Percentiles rank a stretch among this genome's conserved stretches.
phyloP scores from a whole-genome alignment of 2,888 invertebrate genomes.

The Leptinotarsa tumamoca region DNA sequence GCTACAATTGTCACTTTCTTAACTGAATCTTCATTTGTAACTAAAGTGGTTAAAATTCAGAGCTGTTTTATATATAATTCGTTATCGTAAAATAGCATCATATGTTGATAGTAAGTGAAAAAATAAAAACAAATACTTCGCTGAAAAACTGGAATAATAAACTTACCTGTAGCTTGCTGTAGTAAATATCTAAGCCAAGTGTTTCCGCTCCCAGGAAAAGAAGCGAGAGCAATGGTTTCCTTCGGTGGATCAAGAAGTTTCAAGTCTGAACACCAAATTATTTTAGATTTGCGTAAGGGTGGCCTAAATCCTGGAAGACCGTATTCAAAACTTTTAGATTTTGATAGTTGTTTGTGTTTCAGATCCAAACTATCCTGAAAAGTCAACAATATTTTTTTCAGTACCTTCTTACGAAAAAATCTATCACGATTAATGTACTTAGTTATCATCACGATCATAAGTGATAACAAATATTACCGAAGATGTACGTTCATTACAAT shows the following conservation, averaged over 20 bases:
- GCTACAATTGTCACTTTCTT: too few relatives aligned
- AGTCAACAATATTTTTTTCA: not conserved
- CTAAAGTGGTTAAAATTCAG: too few relatives aligned
- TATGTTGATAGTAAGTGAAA: too few relatives aligned
- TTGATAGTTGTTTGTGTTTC: slow-evolving; percentile 37
- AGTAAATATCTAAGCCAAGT: slow-evolving; percentile 85
- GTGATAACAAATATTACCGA: too few relatives aligned
- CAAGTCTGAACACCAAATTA: slow-evolving; percentile 71
- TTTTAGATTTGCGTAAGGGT: slow-evolving; percentile 59
- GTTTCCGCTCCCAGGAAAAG: slow-evolving; percentile 88
- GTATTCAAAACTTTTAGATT: slow-evolving; percentile 56
- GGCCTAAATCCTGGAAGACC: slow-evolving; percentile 59
- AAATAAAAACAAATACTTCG: too few relatives aligned
- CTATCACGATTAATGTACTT: too few relatives aligned
- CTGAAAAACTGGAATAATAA: not conserved
- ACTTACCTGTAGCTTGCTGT: slow-evolving; percentile 80
- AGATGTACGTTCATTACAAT: too few relatives aligned
- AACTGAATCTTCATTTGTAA: too few relatives aligned
- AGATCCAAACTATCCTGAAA: slow-evolving; percentile 34
- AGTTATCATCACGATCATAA: too few relatives aligned
- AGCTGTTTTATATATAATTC: too few relatives aligned
- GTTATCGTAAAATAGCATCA: too few relatives aligned
- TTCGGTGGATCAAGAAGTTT: slow-evolving; percentile 67
- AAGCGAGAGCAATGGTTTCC: slow-evolving; percentile 76
- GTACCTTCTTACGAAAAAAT: too few relatives aligned